Conservation (phyloP, 2,888 invertebrate genomes). For the Napeogenes inachia region DNA sequence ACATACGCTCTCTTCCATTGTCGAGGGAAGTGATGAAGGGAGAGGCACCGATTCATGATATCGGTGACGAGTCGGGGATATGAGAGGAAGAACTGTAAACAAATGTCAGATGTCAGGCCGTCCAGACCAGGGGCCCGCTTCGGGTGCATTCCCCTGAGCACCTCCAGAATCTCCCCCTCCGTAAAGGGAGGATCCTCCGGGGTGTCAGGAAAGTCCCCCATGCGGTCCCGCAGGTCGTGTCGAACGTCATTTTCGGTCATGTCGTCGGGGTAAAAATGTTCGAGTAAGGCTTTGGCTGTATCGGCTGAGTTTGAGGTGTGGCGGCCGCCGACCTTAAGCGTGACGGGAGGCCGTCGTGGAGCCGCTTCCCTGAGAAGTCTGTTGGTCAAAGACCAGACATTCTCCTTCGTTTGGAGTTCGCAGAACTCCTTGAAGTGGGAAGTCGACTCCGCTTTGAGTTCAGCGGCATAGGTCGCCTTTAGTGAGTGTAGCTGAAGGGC, state of each 20-base stretch:
- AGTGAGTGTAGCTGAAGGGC: too few relatives aligned
- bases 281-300: too few relatives aligned
- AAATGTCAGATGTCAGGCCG: background rate
- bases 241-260: conserved; percentile 2
- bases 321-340: background rate
- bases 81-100: background rate
- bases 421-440: too few relatives aligned
- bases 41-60: conserved; percentile 5
- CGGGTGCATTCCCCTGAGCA: background rate
- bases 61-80: background rate
- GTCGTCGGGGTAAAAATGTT: too few relatives aligned
- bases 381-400: too few relatives aligned
- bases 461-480: too few relatives aligned
- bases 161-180: background rate
- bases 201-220: background rate
- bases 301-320: background rate
- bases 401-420: too few relatives aligned
- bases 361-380: background rate
- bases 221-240: conserved; percentile 11
- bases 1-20: conserved; percentile 15
- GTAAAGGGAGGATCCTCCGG: conserved; percentile 23
- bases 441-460: too few relatives aligned
- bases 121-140: background rate
- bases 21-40: background rate
- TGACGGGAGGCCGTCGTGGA: conserved; percentile 6